Base-by-base conservation (phyloP, 2,888 invertebrate species). In the Romanomermis culicivorax region DNA sequence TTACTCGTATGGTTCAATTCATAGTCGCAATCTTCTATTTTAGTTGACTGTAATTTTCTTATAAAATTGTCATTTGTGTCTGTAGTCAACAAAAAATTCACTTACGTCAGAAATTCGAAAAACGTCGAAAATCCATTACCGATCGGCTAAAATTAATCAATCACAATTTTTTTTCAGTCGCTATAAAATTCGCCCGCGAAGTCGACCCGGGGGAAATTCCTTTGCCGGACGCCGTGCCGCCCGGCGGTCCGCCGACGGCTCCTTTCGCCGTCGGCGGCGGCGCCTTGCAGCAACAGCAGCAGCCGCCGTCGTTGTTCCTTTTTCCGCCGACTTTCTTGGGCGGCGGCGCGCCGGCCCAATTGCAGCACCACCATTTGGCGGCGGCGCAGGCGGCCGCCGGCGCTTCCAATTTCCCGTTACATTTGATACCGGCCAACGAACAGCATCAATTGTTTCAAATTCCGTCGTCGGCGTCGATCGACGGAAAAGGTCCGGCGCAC, bases 131-230 rank as follows among this genome's bases (percentile, higher is more conserved):
- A n/a, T n/a, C n/a, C n/a, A n/a, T n/a, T n/a, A n/a, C n/a, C n/a
- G n/a, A n/a, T n/a, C n/a, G n/a, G n/a, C n/a, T n/a, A n/a, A n/a
- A n/a, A n/a, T n/a, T n/a, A n/a, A n/a, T n/a, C n/a, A n/a, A n/a
- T 47, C 24, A 24, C 7, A n/a, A 51, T 14, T 26, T 30, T 14
- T 51, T 57, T 62, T 51, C 48, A 63, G 63, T 60, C 24, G 63
- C 63, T 1, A 52, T 58, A 23, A 56, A 60, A 24, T 64, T 64
- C 52, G 61, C 63, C 29, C 53, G 55, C 23, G 60, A 57, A 17
- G 59, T 58, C 2, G 55, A 63, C 54, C 59, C 61, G 27, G 58
- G 55, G 36, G 62, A 60, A n/a, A 63, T 63, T 51, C 63, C 63
- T 1, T 53, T 63, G 25, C 63, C 63, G 2, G 53, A 50, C 7